Base-by-base conservation (phyloP, 2,888 invertebrate species). In the Polydrusus tereticollis region DNA sequence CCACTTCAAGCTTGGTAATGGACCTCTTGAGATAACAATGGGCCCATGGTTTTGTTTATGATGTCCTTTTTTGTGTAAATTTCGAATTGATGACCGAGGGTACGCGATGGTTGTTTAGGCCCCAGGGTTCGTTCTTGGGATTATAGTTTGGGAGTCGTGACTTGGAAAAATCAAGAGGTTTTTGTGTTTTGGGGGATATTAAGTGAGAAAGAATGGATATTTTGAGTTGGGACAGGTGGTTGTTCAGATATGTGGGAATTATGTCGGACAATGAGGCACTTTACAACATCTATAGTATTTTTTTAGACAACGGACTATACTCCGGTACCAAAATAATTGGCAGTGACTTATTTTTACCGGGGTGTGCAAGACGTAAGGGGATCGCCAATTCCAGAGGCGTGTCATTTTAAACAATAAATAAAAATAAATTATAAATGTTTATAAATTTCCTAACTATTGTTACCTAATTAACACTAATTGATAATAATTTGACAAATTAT, bases 1-100 rank as follows among this genome's bases (percentile, higher is more conserved):
- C 67, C 74, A 71, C 71, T 71, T 67, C 62, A 68, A 55, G 60
- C 55, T 29, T 29, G 50, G 71, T 71, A 74, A 71, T 71, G 69
- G 70, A 33, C 71, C 71, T 68, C 71, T 74, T 29, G 64, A 74
- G 74, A 74, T 74, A 74, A 74, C 74, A 74, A 74, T 74, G 71
- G 71, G 7, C 43, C 57, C 57, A 59, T 18, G 73, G 70, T 70
- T 52, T 33, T 73, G 73, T 73, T 74, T 74, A 59, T 70, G 71
- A 58, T 73, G 62, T 52, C 45, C 64, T 67, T 73, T 74, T 74
- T 71, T 71, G 64, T 69, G 73, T 69, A 69, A 69, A 73, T 73
- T 64, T 73, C 66, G 62, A 65, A 73, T 47, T 70, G 73, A 70
- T 73, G 73, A 62, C 64, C 69, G 57, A 23, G n/a, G 68, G 62